A percentile compares a stretch with the other conserved stretches of the same genome.
Conservation (phyloP, 2,797 vertebrate species). For the Toxotes lorentzi region DNA sequence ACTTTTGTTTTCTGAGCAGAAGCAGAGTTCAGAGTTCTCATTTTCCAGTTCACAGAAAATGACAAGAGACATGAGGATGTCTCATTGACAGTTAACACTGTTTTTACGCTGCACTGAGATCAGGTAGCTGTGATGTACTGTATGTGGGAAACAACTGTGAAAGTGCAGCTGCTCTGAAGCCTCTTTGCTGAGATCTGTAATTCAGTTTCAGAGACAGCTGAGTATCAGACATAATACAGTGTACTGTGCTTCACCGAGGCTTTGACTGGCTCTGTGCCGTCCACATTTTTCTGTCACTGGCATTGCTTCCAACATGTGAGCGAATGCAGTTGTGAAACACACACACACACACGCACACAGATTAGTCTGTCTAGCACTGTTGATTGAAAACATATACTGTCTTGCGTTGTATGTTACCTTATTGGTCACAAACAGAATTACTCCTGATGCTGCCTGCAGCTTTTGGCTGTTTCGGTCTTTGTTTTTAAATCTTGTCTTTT, state of each 20-base stretch:
- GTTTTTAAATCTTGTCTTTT: neutral
- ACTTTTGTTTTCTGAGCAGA: neutral
- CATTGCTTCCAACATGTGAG: neutral
- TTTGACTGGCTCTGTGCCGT: neutral
- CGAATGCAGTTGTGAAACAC: no score
- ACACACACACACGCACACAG: conserved; percentile 26
- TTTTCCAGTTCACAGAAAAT: neutral
- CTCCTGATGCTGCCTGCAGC: neutral
- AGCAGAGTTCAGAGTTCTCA: neutral
- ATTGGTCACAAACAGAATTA: conserved; percentile 19
- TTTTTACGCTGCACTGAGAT: neutral
- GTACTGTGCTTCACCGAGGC: neutral
- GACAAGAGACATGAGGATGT: neutral
- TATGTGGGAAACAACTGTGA: neutral
- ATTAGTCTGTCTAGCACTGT: conserved; percentile 43
- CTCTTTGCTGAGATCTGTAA: neutral
- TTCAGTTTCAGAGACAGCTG: conserved; percentile 12
- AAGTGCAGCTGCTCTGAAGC: neutral
- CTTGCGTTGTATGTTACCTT: conserved; percentile 19
- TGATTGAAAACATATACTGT: conserved; percentile 49
- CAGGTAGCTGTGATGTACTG: neutral
- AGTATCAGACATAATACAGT: conserved; percentile 12
- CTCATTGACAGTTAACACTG: neutral
- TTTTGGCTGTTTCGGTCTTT: neutral
- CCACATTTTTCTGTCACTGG: neutral